Evolutionary conservation across 2,888 invertebrate genomes (phyloP), one percentile per base, ranked within the genome.

Genomic region (Vannuccia rotundouncinata): DNA sequence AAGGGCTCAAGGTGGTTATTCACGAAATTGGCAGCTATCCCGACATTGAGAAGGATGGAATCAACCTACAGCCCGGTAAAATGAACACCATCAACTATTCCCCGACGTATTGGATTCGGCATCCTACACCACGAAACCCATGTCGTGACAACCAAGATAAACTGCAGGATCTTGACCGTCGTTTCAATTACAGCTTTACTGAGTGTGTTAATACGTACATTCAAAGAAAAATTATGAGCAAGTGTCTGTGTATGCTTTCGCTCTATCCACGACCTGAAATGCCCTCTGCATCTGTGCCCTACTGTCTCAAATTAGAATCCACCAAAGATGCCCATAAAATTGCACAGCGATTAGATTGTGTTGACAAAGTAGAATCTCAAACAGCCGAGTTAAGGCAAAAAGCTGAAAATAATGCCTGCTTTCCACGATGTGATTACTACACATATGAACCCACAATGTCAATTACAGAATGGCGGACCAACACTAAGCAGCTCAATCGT

Each of bases 11-110:
- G 29, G 66, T 81, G 0, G 80, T 31, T n/a, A 45, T 81, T 74
- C 81, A 81, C 74, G 81, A 81, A 29, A 74, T 76, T 17, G 59
- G 30, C 1, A 29, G 22, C 25, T 76, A 73, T 27, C 81, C 80
- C 2, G 76, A 81, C n/a, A 59, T 81, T 1, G 29, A 75, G 31
- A 31, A 66, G 13, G 31, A 82, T 29, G 81, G 81, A 10, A 81
- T 81, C 27, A 74, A 81, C 30, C 74, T 81, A 2, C 76, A 81
- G 29, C 81, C 81, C 27, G 79, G 29, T 31, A 74, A 80, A 59
- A 81, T 81, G 80, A 81, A 81, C 59, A 29, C 29, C 1, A 28
- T 81, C 25, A 45, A 30, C 27, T 81, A 81, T 29, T 31, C 25
- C 5, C 81, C 81, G 29, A 73, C 59, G 0, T 29, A 75, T 31